Conservation (phyloP, 2,113 vertebrate genomes). For the Ploceus nigricollis region DNA sequence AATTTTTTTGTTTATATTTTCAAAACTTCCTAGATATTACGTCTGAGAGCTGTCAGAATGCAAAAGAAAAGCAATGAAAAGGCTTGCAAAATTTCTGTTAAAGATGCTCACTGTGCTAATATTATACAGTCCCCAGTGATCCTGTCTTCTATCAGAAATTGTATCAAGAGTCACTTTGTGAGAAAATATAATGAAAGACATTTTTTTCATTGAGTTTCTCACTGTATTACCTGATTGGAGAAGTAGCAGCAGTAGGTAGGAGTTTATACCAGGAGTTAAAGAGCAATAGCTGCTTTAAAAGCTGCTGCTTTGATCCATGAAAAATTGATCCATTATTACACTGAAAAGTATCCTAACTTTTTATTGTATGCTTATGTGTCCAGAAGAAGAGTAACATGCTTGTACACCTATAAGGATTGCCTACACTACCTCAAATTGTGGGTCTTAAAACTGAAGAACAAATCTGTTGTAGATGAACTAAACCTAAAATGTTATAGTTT, state of each 20-base stretch:
- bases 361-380: background rate
- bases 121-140: background rate
- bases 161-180: background rate
- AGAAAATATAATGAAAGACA: background rate
- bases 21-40: background rate
- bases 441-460: background rate
- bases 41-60: background rate
- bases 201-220: background rate
- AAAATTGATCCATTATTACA: background rate
- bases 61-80: background rate
- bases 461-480: background rate
- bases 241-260: background rate
- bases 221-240: background rate
- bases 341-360: background rate
- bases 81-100: background rate
- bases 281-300: background rate
- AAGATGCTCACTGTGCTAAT: background rate
- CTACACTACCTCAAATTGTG: background rate
- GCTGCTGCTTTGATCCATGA: background rate
- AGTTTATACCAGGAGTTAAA: background rate
- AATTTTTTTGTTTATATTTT: background rate
- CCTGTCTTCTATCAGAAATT: background rate
- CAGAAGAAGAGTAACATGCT: background rate
- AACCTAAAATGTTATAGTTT: background rate
- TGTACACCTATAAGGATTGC: accelerated